These are phyloP conservation scores for Sinopyrophorus schimmeli DNA, from an alignment of 2,888 invertebrate species.

Conservation along the genomic window DNA sequence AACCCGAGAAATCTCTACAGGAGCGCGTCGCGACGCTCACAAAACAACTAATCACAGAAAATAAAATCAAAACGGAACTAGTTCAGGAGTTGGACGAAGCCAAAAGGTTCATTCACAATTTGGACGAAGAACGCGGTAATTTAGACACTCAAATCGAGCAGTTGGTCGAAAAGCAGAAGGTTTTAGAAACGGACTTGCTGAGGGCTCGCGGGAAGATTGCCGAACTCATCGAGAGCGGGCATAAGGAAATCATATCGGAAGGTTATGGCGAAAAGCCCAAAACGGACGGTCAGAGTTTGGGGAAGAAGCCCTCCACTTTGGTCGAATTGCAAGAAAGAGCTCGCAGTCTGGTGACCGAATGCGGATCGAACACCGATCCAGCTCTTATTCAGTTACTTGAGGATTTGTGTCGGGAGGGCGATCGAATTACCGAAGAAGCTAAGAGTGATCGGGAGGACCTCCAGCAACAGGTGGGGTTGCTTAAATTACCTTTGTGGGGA, in stretches of 20 bases:
- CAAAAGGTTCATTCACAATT: conserved; percentile 55
- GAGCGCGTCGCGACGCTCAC: conserved; percentile 44
- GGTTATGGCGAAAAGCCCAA: conserved; percentile 56
- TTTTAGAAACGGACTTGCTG: conserved; percentile 58
- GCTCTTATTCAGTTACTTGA: conserved; percentile 63
- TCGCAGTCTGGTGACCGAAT: conserved; percentile 54
- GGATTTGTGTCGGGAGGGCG: conserved; percentile 62
- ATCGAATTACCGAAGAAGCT: conserved; percentile 66
- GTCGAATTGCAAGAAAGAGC: conserved; percentile 52
- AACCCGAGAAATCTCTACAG: conserved; percentile 30
- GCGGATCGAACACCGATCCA: conserved; percentile 50
- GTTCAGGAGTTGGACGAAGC: conserved; percentile 63
- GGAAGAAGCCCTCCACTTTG: conserved; percentile 39
- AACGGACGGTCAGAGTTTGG: conserved; percentile 31
- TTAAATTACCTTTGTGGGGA: too few species aligned
- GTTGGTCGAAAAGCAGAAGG: conserved; percentile 62
- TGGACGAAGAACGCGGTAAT: conserved; percentile 54
- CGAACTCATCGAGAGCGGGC: conserved; percentile 55
- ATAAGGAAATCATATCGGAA: conserved; percentile 59
- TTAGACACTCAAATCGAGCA: conserved; percentile 66
- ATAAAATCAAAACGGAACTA: conserved; percentile 51
- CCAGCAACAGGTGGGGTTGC: conserved; percentile 67
- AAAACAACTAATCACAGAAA: conserved; percentile 45
- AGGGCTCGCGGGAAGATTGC: conserved; percentile 55
- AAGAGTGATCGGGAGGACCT: conserved; percentile 72